A percentile compares a stretch with the other conserved stretches of the same genome.
Conservation (phyloP, 2,113 vertebrate species). For the Burhinus oedicnemus region DNA sequence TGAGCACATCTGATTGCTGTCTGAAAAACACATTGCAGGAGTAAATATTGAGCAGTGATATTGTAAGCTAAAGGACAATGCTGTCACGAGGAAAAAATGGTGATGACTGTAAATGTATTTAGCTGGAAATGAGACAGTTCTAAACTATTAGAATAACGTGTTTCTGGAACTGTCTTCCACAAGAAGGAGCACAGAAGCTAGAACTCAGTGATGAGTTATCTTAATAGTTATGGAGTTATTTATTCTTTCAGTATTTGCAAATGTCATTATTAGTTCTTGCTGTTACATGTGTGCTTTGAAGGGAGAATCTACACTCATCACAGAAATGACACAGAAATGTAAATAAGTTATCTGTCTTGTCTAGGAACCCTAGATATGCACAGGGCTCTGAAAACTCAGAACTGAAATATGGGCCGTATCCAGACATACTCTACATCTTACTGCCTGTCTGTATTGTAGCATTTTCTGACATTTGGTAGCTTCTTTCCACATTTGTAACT, state of each 20-base stretch:
- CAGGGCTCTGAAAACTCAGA: not conserved
- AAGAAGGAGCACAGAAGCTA: not conserved
- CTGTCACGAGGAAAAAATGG: conserved; percentile 6
- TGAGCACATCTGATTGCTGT: not conserved
- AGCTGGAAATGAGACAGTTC: not conserved
- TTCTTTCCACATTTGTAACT: not conserved
- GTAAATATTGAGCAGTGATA: conserved; percentile 14
- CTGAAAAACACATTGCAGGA: not conserved
- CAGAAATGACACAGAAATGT: not conserved
- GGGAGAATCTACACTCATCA: not conserved
- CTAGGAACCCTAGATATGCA: not conserved
- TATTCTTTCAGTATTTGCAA: not conserved
- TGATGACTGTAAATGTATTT: not conserved
- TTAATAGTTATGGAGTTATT: not conserved
- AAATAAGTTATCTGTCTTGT: not conserved
- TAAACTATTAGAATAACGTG: not conserved
- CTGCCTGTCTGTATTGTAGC: rapidly evolving
- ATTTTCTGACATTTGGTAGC: not conserved
- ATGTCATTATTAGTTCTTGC: not conserved
- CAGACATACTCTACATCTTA: not conserved
- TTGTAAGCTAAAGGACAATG: conserved; percentile 29
- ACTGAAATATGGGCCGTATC: not conserved
- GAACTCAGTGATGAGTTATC: not conserved
- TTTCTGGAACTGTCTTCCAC: not conserved
- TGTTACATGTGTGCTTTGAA: not conserved